A percentile compares a stretch with the other conserved stretches of the same genome.
These are phyloP conservation scores for Calyptomena viridis DNA, from an alignment of 2,113 vertebrate species.

Conservation along the genomic window DNA sequence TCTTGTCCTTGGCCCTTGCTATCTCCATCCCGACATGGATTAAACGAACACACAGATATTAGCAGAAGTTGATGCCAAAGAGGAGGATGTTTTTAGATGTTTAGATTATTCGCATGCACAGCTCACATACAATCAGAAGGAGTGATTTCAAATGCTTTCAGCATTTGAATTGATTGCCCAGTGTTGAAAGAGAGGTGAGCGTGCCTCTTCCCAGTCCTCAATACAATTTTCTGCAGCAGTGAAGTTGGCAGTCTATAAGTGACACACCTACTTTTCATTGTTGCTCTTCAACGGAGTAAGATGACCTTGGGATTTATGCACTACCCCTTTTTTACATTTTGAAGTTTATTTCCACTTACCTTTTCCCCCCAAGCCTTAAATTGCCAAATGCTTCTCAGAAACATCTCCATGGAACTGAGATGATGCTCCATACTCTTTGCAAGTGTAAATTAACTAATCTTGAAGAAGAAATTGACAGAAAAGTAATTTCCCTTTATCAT, in stretches of 20 bases:
- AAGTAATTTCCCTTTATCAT: conserved; percentile 58
- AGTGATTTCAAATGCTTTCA: neutral
- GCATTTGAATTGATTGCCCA: neutral
- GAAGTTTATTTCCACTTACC: neutral
- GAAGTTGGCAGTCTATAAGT: neutral
- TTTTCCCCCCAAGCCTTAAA: neutral
- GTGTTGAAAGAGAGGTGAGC: neutral
- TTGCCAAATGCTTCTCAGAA: neutral
- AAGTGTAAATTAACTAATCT: conserved; percentile 53
- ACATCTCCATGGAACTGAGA: neutral
- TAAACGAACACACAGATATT: neutral
- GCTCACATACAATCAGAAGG: neutral
- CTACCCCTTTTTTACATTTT: neutral
- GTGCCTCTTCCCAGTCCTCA: neutral
- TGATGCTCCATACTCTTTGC: neutral
- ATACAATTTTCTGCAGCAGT: neutral
- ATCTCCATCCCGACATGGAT: neutral
- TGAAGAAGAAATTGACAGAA: conserved; percentile 45
- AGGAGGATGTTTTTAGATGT: neutral
- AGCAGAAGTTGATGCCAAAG: neutral
- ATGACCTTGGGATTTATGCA: neutral
- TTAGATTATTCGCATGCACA: neutral
- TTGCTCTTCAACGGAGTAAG: neutral
- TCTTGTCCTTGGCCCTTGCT: neutral
- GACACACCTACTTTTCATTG: neutral